Evolutionary conservation across 2,113 vertebrate genomes (phyloP), one percentile per base, ranked within the genome.

Genomic region (Labeo catla): DNA sequence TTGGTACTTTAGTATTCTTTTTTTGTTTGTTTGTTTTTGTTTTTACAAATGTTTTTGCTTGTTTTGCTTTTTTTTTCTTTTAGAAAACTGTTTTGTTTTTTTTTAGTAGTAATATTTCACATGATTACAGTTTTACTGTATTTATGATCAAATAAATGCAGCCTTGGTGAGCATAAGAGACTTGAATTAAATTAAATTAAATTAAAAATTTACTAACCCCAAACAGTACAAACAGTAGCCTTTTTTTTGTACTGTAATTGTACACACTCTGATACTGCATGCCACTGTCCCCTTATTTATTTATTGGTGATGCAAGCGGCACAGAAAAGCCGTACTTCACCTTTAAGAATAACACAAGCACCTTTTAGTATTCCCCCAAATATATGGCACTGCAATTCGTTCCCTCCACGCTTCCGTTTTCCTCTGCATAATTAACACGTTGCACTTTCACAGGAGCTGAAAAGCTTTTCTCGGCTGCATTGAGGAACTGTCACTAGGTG

Each of bases 401-500:
- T 47, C 76, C 66, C 21, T 8, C 12, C 28, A 9, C 59, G 28
- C 10, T n/a, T 61, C 76, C 19, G 0, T 39, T 34, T 79, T 47
- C 36, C 36, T 63, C 6, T 23, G 36, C 12, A 63, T 63, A 80
- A 80, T 63, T 81, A 66, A 81, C 43, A 66, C 3, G 0, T 52
- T 83, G 23, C 47, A 52, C 65, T 70, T 68, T 36, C 81, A 50
- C 13, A 34, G 65, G 39, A 59, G 39, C 23, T 45, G 52, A 73
- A 80, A 81, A 70, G n/a, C 66, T 43, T 47, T 57, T 76, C 13
- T 13, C n/a, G 36, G 68, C 89, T 87, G 87, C 91, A 90, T 88
- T 84, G 68, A 89, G 89, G 85, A 91, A 76, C 89, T 92, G 92
- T 92, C 92, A 93, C 91, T 92, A 93, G 91, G 93, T 93, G 93